phyloP scores from a whole-genome alignment of 2,888 invertebrate species.

The Euclidia mi region DNA sequence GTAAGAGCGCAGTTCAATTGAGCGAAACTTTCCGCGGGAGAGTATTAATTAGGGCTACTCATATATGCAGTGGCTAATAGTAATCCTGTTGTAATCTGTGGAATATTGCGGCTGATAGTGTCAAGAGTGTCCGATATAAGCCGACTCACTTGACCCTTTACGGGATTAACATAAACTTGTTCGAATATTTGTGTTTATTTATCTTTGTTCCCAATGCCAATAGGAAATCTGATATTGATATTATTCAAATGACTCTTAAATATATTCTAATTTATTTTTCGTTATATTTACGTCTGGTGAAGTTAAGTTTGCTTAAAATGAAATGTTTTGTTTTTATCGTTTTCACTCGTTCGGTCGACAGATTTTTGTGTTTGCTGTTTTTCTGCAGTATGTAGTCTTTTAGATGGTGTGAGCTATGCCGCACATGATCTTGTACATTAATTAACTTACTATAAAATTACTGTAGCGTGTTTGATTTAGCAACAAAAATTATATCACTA shows the following conservation, averaged over 20 bases:
- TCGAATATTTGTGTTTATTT: conserved; percentile 80
- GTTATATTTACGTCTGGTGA: too few relatives aligned
- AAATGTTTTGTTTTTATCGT: too few relatives aligned
- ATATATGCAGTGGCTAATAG: conserved; percentile 72
- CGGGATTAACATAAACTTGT: conserved; percentile 83
- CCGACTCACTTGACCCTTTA: conserved; percentile 82
- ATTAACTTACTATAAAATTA: too few relatives aligned
- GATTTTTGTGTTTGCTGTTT: too few relatives aligned
- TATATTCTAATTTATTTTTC: conserved; percentile 8
- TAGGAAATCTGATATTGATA: conserved; percentile 54
- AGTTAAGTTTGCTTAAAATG: too few relatives aligned
- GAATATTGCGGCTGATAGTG: conserved; percentile 79
- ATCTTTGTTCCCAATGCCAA: conserved; percentile 69
- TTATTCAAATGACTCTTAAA: conserved; percentile 27
- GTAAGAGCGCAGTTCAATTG: conserved; percentile 52
- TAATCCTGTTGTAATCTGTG: conserved; percentile 76
- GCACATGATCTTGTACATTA: too few relatives aligned
- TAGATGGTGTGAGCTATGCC: too few relatives aligned
- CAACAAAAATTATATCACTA: too few relatives aligned
- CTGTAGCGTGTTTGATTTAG: too few relatives aligned
- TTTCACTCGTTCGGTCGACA: too few relatives aligned
- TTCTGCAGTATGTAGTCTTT: too few relatives aligned
- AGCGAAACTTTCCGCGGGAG: conserved; percentile 58
- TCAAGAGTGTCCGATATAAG: conserved; percentile 79
- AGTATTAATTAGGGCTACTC: conserved; percentile 71